Percentiles rank a stretch among this genome's conserved stretches.
Conservation (phyloP, 2,888 invertebrate species). For the Teleiodes luculella region DNA sequence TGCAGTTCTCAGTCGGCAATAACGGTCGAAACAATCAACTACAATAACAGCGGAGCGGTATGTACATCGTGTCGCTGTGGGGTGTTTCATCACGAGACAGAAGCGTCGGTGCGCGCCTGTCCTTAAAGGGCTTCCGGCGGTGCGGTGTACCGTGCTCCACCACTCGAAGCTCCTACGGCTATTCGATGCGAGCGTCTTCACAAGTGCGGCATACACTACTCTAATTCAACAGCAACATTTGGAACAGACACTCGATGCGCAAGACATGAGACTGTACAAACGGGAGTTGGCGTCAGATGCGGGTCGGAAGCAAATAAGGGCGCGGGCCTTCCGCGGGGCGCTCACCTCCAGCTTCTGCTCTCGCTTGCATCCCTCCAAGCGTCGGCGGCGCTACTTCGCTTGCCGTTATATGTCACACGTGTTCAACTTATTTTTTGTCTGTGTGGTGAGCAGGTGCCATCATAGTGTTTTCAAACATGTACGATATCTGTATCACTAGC, state of each 20-base stretch:
- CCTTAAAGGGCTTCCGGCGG: conserved; percentile 66
- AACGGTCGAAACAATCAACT: conserved; percentile 60
- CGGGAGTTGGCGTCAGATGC: conserved; percentile 42
- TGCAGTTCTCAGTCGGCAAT: conserved; percentile 59
- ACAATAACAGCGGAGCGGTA: conserved; percentile 61
- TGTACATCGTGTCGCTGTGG: conserved; percentile 65
- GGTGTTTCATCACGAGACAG: conserved; percentile 52
- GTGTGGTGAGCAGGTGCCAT: conserved; percentile 38
- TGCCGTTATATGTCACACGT: conserved; percentile 31
- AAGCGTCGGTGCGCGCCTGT: conserved; percentile 72
- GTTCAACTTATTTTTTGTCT: conserved; percentile 29
- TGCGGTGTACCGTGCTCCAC: conserved; percentile 64
- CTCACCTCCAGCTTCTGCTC: conserved; percentile 31
- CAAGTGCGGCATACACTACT: conserved; percentile 74
- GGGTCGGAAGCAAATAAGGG: conserved; percentile 22
- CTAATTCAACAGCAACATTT: conserved; percentile 73
- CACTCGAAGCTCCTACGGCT: conserved; percentile 69
- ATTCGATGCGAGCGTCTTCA: conserved; percentile 60
- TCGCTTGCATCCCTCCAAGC: conserved; percentile 20
- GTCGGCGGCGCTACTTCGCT: conserved; percentile 18
- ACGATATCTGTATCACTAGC: conserved; percentile 36
- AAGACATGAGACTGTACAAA: conserved; percentile 69
- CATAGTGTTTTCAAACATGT: conserved; percentile 31
- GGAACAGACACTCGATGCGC: conserved; percentile 70
- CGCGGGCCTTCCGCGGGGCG: conserved; percentile 27